Percentiles rank a stretch among this genome's conserved stretches.
Evolutionary conservation across 2,888 invertebrate species (phyloP).

Genomic region (Nasonovia ribisnigri): DNA sequence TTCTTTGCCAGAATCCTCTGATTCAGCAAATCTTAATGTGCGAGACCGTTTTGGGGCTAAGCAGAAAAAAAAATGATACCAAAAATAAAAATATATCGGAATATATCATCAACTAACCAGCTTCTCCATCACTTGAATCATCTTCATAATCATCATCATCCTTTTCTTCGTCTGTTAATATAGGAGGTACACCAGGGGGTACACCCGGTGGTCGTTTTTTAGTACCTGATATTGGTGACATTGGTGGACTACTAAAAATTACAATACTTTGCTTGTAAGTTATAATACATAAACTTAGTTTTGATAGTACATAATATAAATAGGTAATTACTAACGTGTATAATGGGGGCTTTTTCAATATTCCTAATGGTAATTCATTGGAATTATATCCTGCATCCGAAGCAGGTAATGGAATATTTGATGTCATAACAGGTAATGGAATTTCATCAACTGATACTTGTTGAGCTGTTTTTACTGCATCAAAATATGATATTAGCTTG

Average conservation of each 20-base stretch:
- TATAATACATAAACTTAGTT: neutral
- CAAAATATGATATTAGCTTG: conserved; percentile 91
- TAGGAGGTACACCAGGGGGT: conserved; percentile 87
- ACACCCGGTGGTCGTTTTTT: conserved; percentile 85
- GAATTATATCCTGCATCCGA: conserved; percentile 76
- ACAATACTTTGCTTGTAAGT: neutral
- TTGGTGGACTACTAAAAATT: conserved; percentile 65
- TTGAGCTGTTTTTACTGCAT: conserved; percentile 95
- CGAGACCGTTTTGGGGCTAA: conserved; percentile 61
- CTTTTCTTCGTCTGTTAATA: conserved; percentile 78
- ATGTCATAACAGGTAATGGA: conserved; percentile 79
- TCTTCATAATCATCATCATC: conserved; percentile 69
- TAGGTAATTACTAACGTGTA: conserved; percentile 70
- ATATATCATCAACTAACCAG: conserved; percentile 47
- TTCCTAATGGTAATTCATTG: conserved; percentile 73
- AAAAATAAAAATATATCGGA: neutral
- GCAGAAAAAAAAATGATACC: neutral
- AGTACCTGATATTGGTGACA: conserved; percentile 68
- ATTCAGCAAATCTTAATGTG: conserved; percentile 70
- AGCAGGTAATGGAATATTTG: conserved; percentile 69
- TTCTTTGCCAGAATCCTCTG: conserved; percentile 68
- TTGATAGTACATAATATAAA: conserved; percentile 36
- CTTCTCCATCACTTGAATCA: conserved; percentile 58
- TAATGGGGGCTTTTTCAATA: conserved; percentile 81
- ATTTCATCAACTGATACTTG: conserved; percentile 94